A percentile compares a stretch with the other conserved stretches of the same genome.
phyloP scores from a whole-genome alignment of 2,113 vertebrate species.

The Mesoclemmys tuberculata region DNA sequence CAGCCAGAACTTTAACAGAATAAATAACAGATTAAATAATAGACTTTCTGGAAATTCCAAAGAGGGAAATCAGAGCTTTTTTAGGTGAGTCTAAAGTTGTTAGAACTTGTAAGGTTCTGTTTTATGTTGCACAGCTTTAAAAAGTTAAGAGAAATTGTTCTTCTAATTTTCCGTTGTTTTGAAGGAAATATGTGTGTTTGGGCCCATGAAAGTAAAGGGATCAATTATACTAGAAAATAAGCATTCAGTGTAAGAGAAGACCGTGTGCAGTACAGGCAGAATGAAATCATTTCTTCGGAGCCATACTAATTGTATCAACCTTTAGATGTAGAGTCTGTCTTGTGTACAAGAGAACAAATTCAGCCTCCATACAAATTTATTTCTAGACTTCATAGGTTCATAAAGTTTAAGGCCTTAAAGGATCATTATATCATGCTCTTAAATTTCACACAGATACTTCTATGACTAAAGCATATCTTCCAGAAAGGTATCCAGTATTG shows the following conservation, averaged over 20 bases:
- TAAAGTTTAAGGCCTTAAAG: not conserved
- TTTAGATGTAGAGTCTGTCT: not conserved
- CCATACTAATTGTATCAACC: not conserved
- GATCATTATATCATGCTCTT: not conserved
- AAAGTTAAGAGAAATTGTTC: constrained; percentile 63
- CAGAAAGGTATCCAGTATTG: constrained; percentile 32
- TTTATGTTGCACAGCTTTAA: constrained; percentile 58
- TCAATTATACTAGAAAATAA: constrained; percentile 52
- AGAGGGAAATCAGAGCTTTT: constrained; percentile 59
- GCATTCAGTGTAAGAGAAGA: not conserved
- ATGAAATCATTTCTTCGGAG: not conserved
- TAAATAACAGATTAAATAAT: constrained; percentile 78
- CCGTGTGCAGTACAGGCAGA: not conserved
- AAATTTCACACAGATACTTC: constrained; percentile 38
- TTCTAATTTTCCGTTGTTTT: constrained; percentile 49
- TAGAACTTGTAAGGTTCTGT: constrained; percentile 39
- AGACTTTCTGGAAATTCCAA: constrained; percentile 72
- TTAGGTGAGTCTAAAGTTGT: constrained; percentile 40
- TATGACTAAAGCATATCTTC: constrained; percentile 34
- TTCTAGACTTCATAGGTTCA: not conserved
- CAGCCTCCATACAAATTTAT: constrained; percentile 35
- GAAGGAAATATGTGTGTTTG: constrained; percentile 36
- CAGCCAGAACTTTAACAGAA: constrained; percentile 76
- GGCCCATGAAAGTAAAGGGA: constrained; percentile 48
- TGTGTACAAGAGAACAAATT: constrained; percentile 26